Percentiles rank a stretch among this genome's conserved stretches.
Conservation (phyloP, 2,797 vertebrate genomes). For the Schizopygopsis pylzovi region DNA sequence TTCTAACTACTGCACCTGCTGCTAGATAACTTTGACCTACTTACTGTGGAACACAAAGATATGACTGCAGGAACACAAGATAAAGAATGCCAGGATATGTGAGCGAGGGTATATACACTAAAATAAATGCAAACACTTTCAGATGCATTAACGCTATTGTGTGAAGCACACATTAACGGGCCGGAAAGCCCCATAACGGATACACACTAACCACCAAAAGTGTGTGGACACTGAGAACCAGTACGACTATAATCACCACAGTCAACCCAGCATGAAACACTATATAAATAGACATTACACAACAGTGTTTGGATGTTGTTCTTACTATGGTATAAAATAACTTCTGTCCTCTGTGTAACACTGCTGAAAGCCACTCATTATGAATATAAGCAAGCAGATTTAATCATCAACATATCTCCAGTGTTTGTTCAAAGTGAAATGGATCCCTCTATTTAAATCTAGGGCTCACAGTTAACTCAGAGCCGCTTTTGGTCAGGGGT, state of each 20-base stretch:
- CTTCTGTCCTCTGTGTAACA: not conserved
- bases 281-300: not conserved
- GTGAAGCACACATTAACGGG: not conserved
- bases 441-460: not conserved
- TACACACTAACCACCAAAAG: not conserved
- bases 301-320: not conserved
- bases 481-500: not conserved
- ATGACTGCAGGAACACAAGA: not conserved
- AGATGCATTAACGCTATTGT: not conserved
- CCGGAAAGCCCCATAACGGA: not conserved
- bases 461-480: not conserved
- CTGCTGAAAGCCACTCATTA: not conserved
- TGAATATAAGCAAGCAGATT: not conserved
- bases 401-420: not conserved
- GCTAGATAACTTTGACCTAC: conserved; percentile 40
- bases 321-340: not conserved
- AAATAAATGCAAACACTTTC: not conserved
- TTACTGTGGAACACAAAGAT: conserved; percentile 17
- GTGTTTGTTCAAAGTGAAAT: not conserved
- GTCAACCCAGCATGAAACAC: not conserved
- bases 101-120: not conserved
- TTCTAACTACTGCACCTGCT: conserved; percentile 17
- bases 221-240: not conserved
- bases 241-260: not conserved
- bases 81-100: not conserved